Evolutionary conservation across 2,888 invertebrate species (phyloP), one percentile per base, ranked within the genome.

Genomic region (Xestoiulus laeticollis): DNA sequence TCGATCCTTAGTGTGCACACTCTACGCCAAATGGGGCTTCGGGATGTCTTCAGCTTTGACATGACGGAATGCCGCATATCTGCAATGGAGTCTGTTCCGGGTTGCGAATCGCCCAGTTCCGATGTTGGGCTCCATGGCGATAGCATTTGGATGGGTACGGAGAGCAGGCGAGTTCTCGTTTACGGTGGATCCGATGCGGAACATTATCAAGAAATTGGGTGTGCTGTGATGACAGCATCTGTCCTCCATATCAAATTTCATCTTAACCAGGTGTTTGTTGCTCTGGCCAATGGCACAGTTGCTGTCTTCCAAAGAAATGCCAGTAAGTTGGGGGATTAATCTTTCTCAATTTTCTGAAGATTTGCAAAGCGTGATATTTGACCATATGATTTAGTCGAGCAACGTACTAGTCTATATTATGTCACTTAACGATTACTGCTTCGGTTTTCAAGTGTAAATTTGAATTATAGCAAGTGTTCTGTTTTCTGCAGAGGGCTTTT

Each of bases 111-210:
- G 16, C 89, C 88, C 1, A 87, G 89, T 4, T 88, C 89, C 33
- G 88, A 88, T 12, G 43, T 88, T 43, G 88, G 90, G 12, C 91
- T 91, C 89, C 89, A 89, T 5, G 91, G 91, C 22, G 92, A 92
- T 88, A 91, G 91, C 86, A 96, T 98, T n/a, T 98, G 98, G 98
- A 95, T 98, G 94, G 97, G 97, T 87, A 97, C 97, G 12, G 96
- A 96, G 90, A 96, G 96, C 90, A 94, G 95, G 90, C 95, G 93
- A 43, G 88, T 89, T 32, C 38, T 89, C 16, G 86, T 89, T 22
- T 89, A 86, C 88, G 87, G 87, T 78, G 89, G 87, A 53, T 85
- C 87, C 16, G 89, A 88, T 85, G 88, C 88, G 1, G 89, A 89
- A 33, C 86, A 87, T 38, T 87, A 84, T 87, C 86, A 88, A 44